Percentiles rank a stretch among this genome's conserved stretches.
Evolutionary conservation across 2,888 invertebrate genomes (phyloP).

Genomic region (Eupithecia inturbata): DNA sequence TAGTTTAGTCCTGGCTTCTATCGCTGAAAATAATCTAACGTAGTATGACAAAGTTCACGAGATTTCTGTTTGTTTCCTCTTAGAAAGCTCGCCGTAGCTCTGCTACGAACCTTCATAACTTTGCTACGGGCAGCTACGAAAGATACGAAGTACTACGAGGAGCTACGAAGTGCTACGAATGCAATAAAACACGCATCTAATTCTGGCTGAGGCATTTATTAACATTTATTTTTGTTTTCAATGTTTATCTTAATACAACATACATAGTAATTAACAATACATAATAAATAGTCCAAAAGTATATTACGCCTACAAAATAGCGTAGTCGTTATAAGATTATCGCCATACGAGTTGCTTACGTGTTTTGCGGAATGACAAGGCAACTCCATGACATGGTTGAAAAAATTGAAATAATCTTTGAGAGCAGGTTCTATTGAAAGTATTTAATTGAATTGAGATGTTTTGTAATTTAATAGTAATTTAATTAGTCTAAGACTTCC

Average conservation of each 20-base stretch:
- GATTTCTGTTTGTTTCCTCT: not conserved
- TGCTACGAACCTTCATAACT: slow-evolving; percentile 14
- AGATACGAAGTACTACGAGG: not conserved
- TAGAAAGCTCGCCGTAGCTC: not conserved
- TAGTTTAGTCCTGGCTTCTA: not conserved
- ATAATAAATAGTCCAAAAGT: slow-evolving; percentile 85
- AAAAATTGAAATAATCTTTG: slow-evolving; percentile 70
- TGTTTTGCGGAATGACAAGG: slow-evolving; percentile 70
- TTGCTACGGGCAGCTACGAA: slow-evolving; percentile 19
- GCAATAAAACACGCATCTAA: slow-evolving; percentile 60
- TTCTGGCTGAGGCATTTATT: slow-evolving; percentile 85
- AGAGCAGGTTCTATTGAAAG: slow-evolving; percentile 46
- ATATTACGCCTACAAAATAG: slow-evolving; percentile 85
- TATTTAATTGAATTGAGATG: slow-evolving; percentile 13
- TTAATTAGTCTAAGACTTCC: slow-evolving; percentile 6
- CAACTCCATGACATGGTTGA: slow-evolving; percentile 76
- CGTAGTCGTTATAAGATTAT: slow-evolving; percentile 84
- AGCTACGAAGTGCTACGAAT: slow-evolving; percentile 24
- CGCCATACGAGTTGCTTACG: slow-evolving; percentile 80
- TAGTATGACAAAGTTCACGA: not conserved
- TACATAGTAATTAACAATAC: slow-evolving; percentile 85
- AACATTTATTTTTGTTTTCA: slow-evolving; percentile 83
- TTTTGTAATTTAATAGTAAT: slow-evolving; percentile 14
- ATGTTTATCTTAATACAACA: slow-evolving; percentile 84
- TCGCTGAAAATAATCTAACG: not conserved